Conservation (phyloP, 92 coral and sea anemone species). For the Pocillopora grandis region DNA sequence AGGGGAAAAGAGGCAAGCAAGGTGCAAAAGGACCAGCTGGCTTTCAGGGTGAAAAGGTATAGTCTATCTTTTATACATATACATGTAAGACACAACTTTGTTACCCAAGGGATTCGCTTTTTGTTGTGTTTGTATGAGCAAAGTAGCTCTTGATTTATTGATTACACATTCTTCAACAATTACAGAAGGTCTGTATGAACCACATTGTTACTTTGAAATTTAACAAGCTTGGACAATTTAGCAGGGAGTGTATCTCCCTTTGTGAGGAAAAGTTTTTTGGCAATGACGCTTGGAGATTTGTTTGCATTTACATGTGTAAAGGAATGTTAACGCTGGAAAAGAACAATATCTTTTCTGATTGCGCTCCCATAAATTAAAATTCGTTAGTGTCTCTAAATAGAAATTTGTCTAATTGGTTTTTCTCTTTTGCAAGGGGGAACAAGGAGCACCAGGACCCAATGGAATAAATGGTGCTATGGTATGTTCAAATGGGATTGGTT, state of each 20-base stretch:
- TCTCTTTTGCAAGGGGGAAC: constrained; percentile 16
- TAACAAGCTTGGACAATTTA: neutral
- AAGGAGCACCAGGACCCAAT: constrained; percentile 29
- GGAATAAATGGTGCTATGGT: constrained; percentile 32
- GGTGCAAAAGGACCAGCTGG: constrained; percentile 26
- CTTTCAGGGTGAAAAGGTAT: constrained; percentile 44
- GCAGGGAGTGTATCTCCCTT: neutral
- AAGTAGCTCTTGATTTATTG: no score
- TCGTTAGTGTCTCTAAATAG: neutral
- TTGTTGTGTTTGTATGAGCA: no score
- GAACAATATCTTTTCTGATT: no score
- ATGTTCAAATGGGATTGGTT: neutral
- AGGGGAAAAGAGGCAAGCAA: constrained; percentile 36
- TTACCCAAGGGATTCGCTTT: no score
- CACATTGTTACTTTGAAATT: no score
- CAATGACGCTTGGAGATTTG: neutral
- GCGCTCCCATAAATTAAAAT: neutral
- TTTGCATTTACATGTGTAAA: no score
- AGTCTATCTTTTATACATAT: no score
- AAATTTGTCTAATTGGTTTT: neutral
- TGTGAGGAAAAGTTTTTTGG: neutral
- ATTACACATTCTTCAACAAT: no score
- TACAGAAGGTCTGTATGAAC: no score
- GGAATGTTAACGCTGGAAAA: neutral
- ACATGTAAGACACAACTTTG: no score